A percentile compares a stretch with the other conserved stretches of the same genome.
These are phyloP conservation scores for Drosophila paramelanica DNA, from an alignment of 2,888 invertebrate genomes.

Conservation along the genomic window DNA sequence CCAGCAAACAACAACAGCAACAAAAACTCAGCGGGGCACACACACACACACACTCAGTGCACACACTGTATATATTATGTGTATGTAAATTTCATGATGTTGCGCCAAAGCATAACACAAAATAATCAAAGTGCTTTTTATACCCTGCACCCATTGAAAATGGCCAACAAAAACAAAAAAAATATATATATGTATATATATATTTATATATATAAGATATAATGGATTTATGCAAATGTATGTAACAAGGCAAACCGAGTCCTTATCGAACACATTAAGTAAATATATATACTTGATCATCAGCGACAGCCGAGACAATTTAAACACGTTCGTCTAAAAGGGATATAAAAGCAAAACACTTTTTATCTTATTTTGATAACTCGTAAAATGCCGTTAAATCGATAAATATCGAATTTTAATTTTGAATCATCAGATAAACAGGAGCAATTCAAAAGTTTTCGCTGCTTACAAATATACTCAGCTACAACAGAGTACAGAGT, in stretches of 20 bases:
- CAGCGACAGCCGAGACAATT: too few relatives aligned
- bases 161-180: not conserved
- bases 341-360: too few relatives aligned
- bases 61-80: constrained; percentile 3
- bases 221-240: not conserved
- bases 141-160: too few relatives aligned
- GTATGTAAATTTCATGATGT: constrained; percentile 50
- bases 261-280: not conserved
- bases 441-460: too few relatives aligned
- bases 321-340: too few relatives aligned
- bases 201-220: too few relatives aligned
- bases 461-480: too few relatives aligned
- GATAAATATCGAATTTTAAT: too few relatives aligned
- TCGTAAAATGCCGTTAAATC: too few relatives aligned
- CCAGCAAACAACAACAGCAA: constrained; percentile 26
- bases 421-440: too few relatives aligned
- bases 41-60: not conserved
- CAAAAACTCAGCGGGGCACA: constrained; percentile 32
- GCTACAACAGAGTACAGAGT: not conserved
- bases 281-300: not conserved
- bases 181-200: too few relatives aligned
- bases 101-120: constrained; percentile 39
- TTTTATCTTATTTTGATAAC: too few relatives aligned
- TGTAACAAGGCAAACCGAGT: not conserved
- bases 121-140: constrained; percentile 42